A percentile compares a stretch with the other conserved stretches of the same genome.
Conservation (phyloP, 2,113 vertebrate genomes). For the Plotosus lineatus region DNA sequence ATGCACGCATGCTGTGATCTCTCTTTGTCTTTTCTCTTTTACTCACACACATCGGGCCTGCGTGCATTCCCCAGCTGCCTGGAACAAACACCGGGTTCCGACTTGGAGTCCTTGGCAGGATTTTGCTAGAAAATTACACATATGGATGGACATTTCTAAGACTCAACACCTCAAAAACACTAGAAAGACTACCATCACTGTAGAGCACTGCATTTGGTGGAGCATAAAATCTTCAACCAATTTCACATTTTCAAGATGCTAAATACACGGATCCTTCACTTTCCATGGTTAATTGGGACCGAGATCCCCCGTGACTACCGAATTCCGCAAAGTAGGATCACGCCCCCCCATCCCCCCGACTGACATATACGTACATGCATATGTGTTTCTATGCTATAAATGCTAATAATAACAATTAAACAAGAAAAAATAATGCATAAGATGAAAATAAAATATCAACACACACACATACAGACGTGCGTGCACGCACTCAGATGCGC, state of each 20-base stretch:
- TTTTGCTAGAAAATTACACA: slow-evolving; percentile 20
- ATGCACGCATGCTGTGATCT: slow-evolving; percentile 26
- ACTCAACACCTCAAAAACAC: slow-evolving; percentile 6
- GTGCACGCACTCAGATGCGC: no score
- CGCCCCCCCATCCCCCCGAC: no score
- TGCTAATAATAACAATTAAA: no score
- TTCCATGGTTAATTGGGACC: no score
- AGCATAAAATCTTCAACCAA: background rate
- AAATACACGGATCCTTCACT: no score
- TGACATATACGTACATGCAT: no score
- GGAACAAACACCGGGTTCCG: slow-evolving; percentile 31
- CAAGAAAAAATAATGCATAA: no score
- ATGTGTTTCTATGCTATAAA: no score
- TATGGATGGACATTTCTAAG: slow-evolving; percentile 4
- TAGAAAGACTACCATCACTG: background rate
- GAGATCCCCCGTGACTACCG: no score
- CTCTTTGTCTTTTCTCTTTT: slow-evolving; percentile 2
- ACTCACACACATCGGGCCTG: background rate
- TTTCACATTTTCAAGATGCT: background rate
- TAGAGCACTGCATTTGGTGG: background rate
- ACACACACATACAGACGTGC: no score
- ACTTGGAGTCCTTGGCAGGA: slow-evolving; percentile 30
- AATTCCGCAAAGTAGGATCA: no score
- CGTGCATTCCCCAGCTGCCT: slow-evolving; percentile 3
- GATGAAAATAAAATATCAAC: no score